A percentile compares a stretch with the other conserved stretches of the same genome.
Evolutionary conservation across 53 echinoderm and acorn worm species (phyloP).

Genomic region (Astropecten irregularis): DNA sequence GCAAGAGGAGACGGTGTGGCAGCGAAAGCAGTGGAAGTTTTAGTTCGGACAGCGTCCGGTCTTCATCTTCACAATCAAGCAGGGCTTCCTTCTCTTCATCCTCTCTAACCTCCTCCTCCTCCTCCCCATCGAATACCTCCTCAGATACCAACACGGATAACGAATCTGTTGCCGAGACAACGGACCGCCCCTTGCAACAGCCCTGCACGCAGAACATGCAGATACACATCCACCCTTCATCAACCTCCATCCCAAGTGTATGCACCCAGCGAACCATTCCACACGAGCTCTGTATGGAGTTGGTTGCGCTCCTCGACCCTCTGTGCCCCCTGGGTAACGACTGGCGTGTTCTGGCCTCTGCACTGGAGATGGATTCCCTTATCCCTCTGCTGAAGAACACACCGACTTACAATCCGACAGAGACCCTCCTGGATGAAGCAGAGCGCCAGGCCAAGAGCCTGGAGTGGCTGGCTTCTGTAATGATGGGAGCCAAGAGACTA

Average conservation of each 20-base stretch:
- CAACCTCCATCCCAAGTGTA: not conserved
- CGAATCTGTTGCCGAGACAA: not conserved
- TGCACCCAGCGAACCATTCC: constrained; percentile 52
- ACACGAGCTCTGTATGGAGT: constrained; percentile 66
- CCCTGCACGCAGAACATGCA: constrained; percentile 21
- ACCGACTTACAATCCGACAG: constrained; percentile 61
- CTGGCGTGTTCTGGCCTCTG: constrained; percentile 76
- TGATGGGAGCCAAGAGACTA: constrained; percentile 49
- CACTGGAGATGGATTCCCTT: constrained; percentile 58
- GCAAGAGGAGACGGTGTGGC: constrained; percentile 14
- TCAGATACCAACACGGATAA: constrained; percentile 4
- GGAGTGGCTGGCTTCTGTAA: constrained; percentile 63
- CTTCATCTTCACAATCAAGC: not conserved
- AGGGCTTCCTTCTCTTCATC: not conserved
- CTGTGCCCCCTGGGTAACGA: constrained; percentile 52
- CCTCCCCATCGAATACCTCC: constrained; percentile 1
- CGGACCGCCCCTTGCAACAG: not conserved
- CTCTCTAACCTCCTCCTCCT: not conserved
- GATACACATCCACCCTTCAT: constrained; percentile 22
- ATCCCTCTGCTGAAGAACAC: constrained; percentile 66
- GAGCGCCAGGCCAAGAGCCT: constrained; percentile 61
- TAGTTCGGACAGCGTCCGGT: not conserved
- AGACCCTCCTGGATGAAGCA: constrained; percentile 68
- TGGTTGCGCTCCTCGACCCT: constrained; percentile 69
- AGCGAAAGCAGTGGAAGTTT: constrained; percentile 8